phyloP scores from a whole-genome alignment of 2,113 vertebrate genomes.

The Saguinus imperator region DNA sequence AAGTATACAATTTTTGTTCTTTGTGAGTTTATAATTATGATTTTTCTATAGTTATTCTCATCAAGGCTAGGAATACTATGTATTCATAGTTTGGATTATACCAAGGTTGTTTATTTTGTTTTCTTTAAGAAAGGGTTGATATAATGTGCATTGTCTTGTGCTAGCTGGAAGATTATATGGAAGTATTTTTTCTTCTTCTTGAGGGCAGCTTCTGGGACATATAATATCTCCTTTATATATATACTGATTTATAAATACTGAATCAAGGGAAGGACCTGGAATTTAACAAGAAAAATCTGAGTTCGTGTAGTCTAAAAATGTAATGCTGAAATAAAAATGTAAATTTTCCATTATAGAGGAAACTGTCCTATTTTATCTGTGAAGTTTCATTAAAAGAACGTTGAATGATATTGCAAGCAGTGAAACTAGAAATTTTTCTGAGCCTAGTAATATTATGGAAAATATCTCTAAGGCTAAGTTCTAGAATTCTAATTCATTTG shows the following conservation, averaged over 20 bases:
- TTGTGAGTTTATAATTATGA: background rate
- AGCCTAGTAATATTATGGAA: background rate
- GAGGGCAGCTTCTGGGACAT: background rate
- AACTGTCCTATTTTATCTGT: background rate
- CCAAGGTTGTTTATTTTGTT: background rate
- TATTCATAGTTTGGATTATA: background rate
- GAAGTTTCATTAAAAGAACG: background rate
- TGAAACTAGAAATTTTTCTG: conserved; percentile 1
- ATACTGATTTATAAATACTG: conserved; percentile 3
- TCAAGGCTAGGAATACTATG: background rate
- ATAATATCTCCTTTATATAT: background rate
- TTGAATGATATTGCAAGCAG: background rate
- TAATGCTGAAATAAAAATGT: background rate
- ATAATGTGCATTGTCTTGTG: background rate
- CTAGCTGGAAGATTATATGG: background rate
- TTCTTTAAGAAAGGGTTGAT: background rate
- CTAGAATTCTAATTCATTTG: conserved; percentile 30
- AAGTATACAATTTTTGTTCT: background rate
- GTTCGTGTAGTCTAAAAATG: background rate
- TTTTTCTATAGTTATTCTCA: background rate
- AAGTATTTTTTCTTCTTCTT: background rate
- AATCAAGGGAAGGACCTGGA: background rate
- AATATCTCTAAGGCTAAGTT: background rate
- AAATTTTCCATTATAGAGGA: background rate
- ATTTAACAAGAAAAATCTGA: conserved; percentile 2